Percentiles rank a stretch among this genome's conserved stretches.
Evolutionary conservation across 2,888 invertebrate species (phyloP).

Genomic region (Acanthosepion esculentum): DNA sequence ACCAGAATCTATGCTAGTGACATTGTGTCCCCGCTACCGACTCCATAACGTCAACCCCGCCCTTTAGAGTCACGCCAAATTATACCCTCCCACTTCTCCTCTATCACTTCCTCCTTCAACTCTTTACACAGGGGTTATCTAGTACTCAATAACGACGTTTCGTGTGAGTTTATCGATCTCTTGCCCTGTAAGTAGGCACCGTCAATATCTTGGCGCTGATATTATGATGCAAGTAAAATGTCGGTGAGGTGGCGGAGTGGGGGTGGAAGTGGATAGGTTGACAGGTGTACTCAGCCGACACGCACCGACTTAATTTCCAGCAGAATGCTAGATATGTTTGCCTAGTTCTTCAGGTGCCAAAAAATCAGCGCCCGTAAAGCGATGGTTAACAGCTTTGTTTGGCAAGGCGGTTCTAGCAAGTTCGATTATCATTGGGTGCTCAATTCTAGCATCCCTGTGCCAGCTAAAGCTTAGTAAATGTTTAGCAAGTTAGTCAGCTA

Average conservation of each 20-base stretch:
- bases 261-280: neutral
- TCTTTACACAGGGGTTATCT: neutral
- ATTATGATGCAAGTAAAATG: neutral
- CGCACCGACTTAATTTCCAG: neutral
- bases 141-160: neutral
- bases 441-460: too few species aligned
- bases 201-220: constrained; percentile 33
- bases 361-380: neutral
- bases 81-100: neutral
- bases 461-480: too few species aligned
- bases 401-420: too few species aligned
- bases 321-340: neutral
- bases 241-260: neutral
- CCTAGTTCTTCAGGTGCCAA: neutral
- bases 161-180: constrained; percentile 8
- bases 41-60: neutral
- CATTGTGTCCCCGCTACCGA: neutral
- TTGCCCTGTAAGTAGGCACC: neutral
- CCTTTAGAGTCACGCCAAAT: neutral
- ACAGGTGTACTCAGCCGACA: constrained; percentile 2
- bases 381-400: neutral
- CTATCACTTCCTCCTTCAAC: neutral
- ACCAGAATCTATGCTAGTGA: neutral
- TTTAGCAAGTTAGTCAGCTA: too few species aligned
- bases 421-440: too few species aligned